phyloP scores from a whole-genome alignment of 2,888 invertebrate species.

The Leuctra nigra region DNA sequence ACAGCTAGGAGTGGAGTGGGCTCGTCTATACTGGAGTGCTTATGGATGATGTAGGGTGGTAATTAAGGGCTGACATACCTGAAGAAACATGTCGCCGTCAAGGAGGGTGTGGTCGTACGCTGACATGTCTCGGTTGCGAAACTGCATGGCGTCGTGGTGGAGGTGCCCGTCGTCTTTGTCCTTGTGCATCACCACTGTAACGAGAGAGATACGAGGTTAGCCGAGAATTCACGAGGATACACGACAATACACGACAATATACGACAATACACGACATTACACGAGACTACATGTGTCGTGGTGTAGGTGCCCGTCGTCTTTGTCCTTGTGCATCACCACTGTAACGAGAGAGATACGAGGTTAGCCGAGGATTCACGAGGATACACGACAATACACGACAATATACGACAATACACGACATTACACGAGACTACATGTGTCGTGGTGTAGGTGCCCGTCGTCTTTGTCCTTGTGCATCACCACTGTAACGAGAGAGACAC shows the following conservation, averaged over 20 bases:
- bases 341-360: constrained; percentile 45
- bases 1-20: not conserved
- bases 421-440: too few relatives aligned
- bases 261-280: too few relatives aligned
- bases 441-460: constrained; percentile 31
- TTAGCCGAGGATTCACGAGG: too few relatives aligned
- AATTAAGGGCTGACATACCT: constrained; percentile 54
- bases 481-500: constrained; percentile 57
- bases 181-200: constrained; percentile 91
- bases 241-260: too few relatives aligned
- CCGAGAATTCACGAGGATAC: too few relatives aligned
- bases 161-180: constrained; percentile 55
- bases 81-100: constrained; percentile 92
- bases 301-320: constrained; percentile 43
- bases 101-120: constrained; percentile 86
- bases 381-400: too few relatives aligned
- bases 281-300: constrained; percentile 38
- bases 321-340: constrained; percentile 94
- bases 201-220: constrained; percentile 36
- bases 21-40: not conserved
- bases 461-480: constrained; percentile 92
- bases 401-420: too few relatives aligned
- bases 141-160: constrained; percentile 39
- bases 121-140: constrained; percentile 65
- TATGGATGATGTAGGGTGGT: too few relatives aligned